These are phyloP conservation scores for Molorchus minor DNA, from an alignment of 2,888 invertebrate species.

Conservation along the genomic window DNA sequence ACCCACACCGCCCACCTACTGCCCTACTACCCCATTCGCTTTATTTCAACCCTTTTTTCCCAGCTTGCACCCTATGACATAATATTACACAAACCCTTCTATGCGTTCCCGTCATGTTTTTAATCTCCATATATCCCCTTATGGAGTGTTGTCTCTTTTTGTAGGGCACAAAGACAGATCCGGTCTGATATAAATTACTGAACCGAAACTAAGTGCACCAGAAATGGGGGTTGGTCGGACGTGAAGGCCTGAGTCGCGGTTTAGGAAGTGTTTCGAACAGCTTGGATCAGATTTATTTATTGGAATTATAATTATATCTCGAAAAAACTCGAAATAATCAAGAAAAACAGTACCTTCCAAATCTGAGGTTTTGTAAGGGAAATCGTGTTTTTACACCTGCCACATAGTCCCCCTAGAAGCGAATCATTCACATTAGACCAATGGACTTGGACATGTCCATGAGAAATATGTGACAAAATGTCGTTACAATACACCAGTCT, in stretches of 20 bases:
- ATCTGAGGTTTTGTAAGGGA: too few species aligned
- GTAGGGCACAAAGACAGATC: constrained; percentile 4
- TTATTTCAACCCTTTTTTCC: constrained; percentile 37
- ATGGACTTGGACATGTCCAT: too few species aligned
- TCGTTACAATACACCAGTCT: too few species aligned
- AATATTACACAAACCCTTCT: constrained; percentile 41
- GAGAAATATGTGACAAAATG: too few species aligned
- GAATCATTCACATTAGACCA: too few species aligned
- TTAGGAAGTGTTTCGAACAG: background rate
- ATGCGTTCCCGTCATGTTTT: constrained; percentile 46
- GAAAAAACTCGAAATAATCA: too few species aligned
- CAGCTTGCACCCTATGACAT: constrained; percentile 45
- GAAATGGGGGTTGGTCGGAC: background rate
- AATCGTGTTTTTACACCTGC: too few species aligned
- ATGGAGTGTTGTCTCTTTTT: background rate
- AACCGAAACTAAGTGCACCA: constrained; percentile 4
- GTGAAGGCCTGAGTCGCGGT: constrained; percentile 5
- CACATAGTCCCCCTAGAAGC: too few species aligned
- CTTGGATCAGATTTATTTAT: background rate
- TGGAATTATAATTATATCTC: too few species aligned
- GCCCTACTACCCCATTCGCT: constrained; percentile 20
- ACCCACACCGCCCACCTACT: constrained; percentile 21
- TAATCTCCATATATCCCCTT: constrained; percentile 34
- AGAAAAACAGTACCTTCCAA: too few species aligned
- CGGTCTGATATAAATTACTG: constrained; percentile 3